Evolutionary conservation across 1,140 invertebrate genomes (phyloP).

Genomic region (Aphaenogaster rudis): DNA sequence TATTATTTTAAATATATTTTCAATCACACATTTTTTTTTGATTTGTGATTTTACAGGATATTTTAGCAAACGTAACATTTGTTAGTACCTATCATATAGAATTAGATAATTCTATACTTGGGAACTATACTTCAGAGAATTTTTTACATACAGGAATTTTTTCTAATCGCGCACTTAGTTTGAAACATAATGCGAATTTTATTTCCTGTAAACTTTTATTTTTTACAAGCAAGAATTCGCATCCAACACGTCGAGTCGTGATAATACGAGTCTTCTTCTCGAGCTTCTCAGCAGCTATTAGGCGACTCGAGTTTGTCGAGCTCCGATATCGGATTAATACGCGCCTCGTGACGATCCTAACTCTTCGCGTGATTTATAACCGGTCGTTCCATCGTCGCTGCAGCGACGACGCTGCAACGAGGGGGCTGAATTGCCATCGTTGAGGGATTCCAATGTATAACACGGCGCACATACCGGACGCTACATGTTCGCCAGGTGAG

Average conservation of each 20-base stretch:
- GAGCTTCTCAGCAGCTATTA: not conserved
- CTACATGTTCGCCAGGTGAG: slow-evolving; percentile 19
- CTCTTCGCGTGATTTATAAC: slow-evolving; percentile 64
- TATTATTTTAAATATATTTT: slow-evolving; percentile 10
- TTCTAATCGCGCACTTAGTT: not conserved
- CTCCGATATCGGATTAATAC: slow-evolving; percentile 47
- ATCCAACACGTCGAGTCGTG: not conserved
- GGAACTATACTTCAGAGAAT: not conserved
- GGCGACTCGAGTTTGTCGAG: slow-evolving; percentile 3
- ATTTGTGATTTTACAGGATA: not conserved
- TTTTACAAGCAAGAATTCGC: not conserved
- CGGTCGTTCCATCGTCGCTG: slow-evolving; percentile 50
- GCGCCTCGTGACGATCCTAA: slow-evolving; percentile 46
- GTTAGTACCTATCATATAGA: not conserved
- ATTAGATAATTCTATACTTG: not conserved
- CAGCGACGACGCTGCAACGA: slow-evolving; percentile 44
- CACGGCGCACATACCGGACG: slow-evolving; percentile 62
- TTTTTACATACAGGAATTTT: too few species aligned
- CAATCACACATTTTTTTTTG: not conserved
- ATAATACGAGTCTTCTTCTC: not conserved
- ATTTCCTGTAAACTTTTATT: not conserved
- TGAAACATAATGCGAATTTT: not conserved
- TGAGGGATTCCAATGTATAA: slow-evolving; percentile 69
- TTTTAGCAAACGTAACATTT: not conserved
- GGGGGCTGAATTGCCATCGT: slow-evolving; percentile 60